These are phyloP conservation scores for Oreohelix idahoensis DNA, from an alignment of 1,140 invertebrate genomes.

Conservation along the genomic window DNA sequence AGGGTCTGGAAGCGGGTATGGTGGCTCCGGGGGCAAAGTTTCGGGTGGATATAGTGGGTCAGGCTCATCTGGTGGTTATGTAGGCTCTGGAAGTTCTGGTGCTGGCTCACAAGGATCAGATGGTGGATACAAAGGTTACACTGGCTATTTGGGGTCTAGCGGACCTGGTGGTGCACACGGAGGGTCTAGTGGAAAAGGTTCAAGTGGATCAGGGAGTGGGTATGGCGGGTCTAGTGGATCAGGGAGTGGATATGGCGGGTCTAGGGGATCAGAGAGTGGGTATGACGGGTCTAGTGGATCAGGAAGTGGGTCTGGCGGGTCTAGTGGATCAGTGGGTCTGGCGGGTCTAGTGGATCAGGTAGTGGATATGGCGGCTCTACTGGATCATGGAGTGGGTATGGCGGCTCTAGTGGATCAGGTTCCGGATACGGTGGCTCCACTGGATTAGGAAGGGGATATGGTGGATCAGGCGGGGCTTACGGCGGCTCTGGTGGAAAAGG, in stretches of 20 bases:
- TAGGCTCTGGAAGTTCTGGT: not conserved
- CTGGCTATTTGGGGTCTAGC: no score
- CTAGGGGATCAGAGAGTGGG: no score
- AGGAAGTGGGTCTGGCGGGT: not conserved
- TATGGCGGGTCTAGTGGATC: no score
- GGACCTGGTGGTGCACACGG: no score
- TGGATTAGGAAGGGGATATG: not conserved
- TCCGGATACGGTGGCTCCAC: not conserved
- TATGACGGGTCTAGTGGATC: no score
- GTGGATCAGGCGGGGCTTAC: no score
- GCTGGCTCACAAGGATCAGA: no score
- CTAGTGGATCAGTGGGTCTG: slow-evolving; percentile 4
- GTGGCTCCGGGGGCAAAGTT: not conserved
- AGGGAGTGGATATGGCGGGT: no score
- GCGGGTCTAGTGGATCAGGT: not conserved
- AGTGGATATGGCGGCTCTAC: no score
- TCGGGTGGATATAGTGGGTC: not conserved
- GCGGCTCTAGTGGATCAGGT: not conserved
- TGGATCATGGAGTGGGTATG: not conserved
- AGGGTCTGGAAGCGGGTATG: not conserved
- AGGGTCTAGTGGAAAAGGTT: not conserved
- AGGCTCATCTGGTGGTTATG: no score
- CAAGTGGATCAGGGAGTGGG: slow-evolving; percentile 1
- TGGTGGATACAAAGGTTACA: no score
- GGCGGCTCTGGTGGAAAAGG: no score